These are phyloP conservation scores for Mus pahari DNA, from an alignment of 2,113 vertebrate species.

Conservation along the genomic window DNA sequence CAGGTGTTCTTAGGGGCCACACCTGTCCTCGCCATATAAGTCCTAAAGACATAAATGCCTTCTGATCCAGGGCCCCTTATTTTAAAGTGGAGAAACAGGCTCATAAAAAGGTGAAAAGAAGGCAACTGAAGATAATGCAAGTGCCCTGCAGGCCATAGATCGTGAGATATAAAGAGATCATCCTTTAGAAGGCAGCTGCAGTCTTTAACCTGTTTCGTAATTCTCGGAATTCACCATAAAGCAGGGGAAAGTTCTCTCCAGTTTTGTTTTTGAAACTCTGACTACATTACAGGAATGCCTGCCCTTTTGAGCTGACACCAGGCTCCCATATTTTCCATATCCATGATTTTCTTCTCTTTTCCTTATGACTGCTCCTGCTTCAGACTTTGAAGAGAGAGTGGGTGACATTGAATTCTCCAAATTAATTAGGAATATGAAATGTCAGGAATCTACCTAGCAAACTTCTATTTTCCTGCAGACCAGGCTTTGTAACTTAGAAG, in stretches of 20 bases:
- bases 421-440: neutral
- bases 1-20: neutral
- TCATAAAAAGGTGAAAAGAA: neutral
- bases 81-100: neutral
- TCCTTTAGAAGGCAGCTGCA: neutral
- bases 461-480: neutral
- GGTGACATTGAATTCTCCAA: neutral
- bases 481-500: neutral
- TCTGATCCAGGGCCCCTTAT: neutral
- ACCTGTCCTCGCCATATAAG: neutral
- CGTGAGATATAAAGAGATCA: neutral
- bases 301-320: neutral
- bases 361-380: neutral
- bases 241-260: neutral
- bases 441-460: neutral
- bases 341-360: neutral
- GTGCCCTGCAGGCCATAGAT: neutral
- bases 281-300: neutral
- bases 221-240: neutral
- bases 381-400: slow-evolving; percentile 1
- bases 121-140: neutral
- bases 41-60: neutral
- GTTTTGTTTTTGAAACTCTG: neutral
- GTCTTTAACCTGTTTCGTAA: neutral
- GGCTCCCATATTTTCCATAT: neutral